Percentiles rank a stretch among this genome's conserved stretches.
These are phyloP conservation scores for Melanotaenia pygmaea DNA, from an alignment of 2,797 vertebrate genomes.

Conservation along the genomic window DNA sequence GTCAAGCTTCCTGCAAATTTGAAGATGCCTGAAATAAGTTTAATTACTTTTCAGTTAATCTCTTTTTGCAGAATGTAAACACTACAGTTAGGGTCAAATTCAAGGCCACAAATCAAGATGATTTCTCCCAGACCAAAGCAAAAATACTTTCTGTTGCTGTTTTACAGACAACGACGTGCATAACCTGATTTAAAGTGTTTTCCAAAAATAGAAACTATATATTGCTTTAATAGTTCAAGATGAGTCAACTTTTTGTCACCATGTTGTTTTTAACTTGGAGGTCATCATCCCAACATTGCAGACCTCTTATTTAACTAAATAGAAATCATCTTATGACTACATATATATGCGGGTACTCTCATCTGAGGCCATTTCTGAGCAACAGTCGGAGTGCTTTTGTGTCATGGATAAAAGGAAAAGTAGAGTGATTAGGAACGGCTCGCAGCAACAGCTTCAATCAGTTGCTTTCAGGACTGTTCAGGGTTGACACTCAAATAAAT, in stretches of 20 bases:
- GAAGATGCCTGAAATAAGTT: background rate
- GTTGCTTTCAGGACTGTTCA: conserved; percentile 25
- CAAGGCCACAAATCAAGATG: background rate
- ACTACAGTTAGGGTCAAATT: background rate
- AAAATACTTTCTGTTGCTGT: background rate
- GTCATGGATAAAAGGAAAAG: conserved; percentile 45
- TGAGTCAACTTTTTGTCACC: background rate
- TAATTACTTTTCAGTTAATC: background rate
- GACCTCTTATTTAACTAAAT: background rate
- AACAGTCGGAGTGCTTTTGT: conserved; percentile 26
- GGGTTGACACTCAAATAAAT: conserved; percentile 14
- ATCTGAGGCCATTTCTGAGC: conserved; percentile 14
- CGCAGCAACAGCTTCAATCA: conserved; percentile 32
- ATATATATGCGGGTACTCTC: background rate
- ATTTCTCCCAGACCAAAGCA: background rate
- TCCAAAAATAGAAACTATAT: no score
- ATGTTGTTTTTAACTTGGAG: background rate
- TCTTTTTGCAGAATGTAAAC: background rate
- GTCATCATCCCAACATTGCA: background rate
- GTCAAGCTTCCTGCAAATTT: background rate
- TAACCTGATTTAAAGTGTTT: background rate
- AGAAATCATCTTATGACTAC: background rate
- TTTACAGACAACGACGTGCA: background rate
- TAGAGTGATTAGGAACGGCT: conserved; percentile 46
- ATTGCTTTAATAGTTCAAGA: background rate